A percentile compares a stretch with the other conserved stretches of the same genome.
Evolutionary conservation across 2,113 vertebrate genomes (phyloP).

Genomic region (Gymnorhina tibicen): DNA sequence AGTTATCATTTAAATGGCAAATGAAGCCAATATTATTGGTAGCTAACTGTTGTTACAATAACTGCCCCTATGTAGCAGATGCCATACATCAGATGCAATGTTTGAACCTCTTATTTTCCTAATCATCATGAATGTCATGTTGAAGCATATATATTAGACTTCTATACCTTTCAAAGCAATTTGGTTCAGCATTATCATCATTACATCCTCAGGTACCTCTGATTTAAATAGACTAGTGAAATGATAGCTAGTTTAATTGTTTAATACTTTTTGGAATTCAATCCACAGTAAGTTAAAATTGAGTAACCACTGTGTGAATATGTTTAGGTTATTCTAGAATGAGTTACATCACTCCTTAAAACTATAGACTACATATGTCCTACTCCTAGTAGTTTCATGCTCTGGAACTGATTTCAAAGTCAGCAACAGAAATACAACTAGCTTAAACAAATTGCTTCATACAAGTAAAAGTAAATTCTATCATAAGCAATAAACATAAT

Average conservation of each 20-base stretch:
- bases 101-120: background rate
- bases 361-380: no score
- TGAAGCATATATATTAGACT: background rate
- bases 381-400: background rate
- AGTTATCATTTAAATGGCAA: background rate
- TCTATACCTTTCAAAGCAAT: background rate
- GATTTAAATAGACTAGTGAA: background rate
- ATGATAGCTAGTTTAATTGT: background rate
- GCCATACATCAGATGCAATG: background rate
- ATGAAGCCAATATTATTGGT: background rate
- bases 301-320: background rate
- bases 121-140: background rate
- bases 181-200: background rate
- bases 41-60: background rate
- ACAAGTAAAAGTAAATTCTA: background rate
- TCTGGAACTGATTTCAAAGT: background rate
- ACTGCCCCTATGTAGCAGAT: background rate
- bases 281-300: background rate
- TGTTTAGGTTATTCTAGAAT: background rate
- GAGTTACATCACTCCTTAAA: background rate
- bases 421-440: background rate
- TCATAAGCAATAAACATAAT: background rate
- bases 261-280: background rate
- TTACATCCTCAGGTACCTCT: background rate
- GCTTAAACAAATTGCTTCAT: background rate